Conservation (phyloP, 2,797 vertebrate species). For the Pristis pectinata region DNA sequence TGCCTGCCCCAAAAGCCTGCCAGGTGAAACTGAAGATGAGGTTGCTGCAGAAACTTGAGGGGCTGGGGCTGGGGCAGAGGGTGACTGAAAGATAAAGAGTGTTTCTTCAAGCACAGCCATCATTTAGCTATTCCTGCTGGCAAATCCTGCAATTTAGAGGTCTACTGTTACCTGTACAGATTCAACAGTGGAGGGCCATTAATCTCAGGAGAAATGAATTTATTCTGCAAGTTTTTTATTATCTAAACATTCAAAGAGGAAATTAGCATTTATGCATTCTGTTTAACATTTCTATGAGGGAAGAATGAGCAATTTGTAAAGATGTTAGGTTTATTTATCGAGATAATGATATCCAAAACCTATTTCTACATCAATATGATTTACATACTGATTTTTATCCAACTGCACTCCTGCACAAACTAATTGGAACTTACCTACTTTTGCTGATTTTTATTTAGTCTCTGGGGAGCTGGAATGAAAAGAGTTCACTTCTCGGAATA, state of each 20-base stretch:
- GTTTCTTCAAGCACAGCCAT: not conserved
- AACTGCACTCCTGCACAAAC: not conserved
- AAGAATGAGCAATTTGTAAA: not conserved
- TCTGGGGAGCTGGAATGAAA: not conserved
- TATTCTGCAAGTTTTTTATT: not conserved
- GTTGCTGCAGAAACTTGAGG: not conserved
- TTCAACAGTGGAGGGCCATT: not conserved
- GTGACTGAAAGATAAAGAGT: not conserved
- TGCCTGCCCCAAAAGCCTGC: no score
- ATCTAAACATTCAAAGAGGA: constrained; percentile 24
- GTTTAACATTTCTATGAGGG: constrained; percentile 24
- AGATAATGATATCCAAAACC: constrained; percentile 13
- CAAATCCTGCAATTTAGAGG: not conserved
- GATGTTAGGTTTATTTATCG: constrained; percentile 10
- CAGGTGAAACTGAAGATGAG: not conserved
- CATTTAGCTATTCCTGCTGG: not conserved
- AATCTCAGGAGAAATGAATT: not conserved
- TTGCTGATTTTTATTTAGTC: constrained; percentile 19
- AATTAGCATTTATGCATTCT: constrained; percentile 23
- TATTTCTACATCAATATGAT: not conserved
- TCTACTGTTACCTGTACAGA: not conserved
- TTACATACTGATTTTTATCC: constrained; percentile 26
- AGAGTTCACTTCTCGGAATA: not conserved
- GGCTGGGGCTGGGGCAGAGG: no score
- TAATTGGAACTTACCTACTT: not conserved